phyloP scores from a whole-genome alignment of 2,797 vertebrate species.

The Chloroceryle amazona region DNA sequence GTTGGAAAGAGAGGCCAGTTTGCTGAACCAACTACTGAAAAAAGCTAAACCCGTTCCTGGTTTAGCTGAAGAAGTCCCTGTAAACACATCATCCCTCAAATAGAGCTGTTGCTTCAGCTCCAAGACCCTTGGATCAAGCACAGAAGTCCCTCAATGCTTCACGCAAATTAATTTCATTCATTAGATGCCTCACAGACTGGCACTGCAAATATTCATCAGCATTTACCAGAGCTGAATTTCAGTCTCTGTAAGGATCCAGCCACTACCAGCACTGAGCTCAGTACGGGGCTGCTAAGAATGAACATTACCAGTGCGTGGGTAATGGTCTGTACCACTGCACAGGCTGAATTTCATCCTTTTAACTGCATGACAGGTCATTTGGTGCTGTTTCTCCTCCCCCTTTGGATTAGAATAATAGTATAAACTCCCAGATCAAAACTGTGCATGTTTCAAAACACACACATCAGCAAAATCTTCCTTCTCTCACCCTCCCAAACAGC shows the following conservation, averaged over 20 bases:
- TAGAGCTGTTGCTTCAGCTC: not conserved
- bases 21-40: not conserved
- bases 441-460: not conserved
- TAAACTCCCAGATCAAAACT: not conserved
- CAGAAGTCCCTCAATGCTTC: not conserved
- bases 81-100: not conserved
- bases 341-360: slow-evolving; percentile 4
- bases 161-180: not conserved
- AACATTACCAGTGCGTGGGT: not conserved
- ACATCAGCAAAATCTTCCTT: not conserved
- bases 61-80: not conserved
- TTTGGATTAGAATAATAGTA: not conserved
- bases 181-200: not conserved
- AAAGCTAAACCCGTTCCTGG: not conserved
- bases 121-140: not conserved
- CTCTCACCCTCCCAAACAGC: not conserved
- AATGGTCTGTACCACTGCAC: slow-evolving; percentile 33
- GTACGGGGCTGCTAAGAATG: slow-evolving; percentile 9
- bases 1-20: not conserved
- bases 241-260: slow-evolving; percentile 2
- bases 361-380: slow-evolving; percentile 23
- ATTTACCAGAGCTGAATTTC: not conserved
- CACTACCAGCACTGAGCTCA: not conserved
- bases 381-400: not conserved
- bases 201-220: not conserved